Base-by-base conservation (phyloP, 2,113 vertebrate genomes). In the Sorex araneus region DNA sequence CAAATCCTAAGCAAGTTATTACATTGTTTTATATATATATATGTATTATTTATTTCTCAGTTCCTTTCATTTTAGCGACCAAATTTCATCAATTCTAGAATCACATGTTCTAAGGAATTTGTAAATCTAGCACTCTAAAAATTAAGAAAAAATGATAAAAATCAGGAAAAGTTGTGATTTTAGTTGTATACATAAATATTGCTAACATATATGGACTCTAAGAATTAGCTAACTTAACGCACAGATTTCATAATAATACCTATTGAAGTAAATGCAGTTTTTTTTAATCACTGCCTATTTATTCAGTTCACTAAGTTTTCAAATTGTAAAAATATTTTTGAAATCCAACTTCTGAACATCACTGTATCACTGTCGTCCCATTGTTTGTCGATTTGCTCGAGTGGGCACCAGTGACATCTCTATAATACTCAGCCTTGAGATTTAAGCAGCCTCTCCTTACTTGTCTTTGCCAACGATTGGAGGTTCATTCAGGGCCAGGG, bases 161-260 rank as follows among this genome's bases (percentile, higher is more conserved):
- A 27, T 2, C 36, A 81, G 66, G 21, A 74, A 87, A 34, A 9
- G 73, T 3, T 91, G 3, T 87, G 25, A 75, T 66, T 92, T 60
- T 66, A 70, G 57, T 74, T 23, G 12, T 27, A 77, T 66, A 19
- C 64, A 77, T 77, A 13, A 69, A 40, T 85, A 93, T 66, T 80
- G 32, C 10, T 64, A 63, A 64, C 79, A 85, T 57, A 70, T 75
- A 50, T 63, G 8, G 23, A 66, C 77, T 23, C 75, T 89, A 63
- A 85, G 60, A 57, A 86, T 15, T 79, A 92, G 63, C 32, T 87
- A 47, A 81, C 77, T 9, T 16, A 27, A 73, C 2, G 2, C 28
- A 89, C 8, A 45, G 2, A 84, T 94, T 96, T 75, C 16, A 50
- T 25, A 32, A 43, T 73, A 27, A 84, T 82, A 69, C 9, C 4